A percentile compares a stretch with the other conserved stretches of the same genome.
Evolutionary conservation across 2,113 vertebrate genomes (phyloP).

Genomic region (Nestor notabilis): DNA sequence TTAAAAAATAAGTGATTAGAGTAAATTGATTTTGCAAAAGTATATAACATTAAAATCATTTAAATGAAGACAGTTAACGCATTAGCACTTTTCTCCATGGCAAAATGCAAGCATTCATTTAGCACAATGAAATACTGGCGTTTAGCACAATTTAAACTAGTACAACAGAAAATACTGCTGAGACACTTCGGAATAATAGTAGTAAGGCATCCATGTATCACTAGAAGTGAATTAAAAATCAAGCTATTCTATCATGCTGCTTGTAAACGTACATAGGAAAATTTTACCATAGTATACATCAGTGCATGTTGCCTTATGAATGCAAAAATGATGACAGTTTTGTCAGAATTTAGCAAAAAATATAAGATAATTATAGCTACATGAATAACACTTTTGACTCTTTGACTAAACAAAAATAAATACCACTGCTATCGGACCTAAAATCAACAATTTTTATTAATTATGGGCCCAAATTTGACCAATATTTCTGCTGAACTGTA

Average conservation of each 20-base stretch:
- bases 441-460: neutral
- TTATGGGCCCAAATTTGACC: neutral
- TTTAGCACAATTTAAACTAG: neutral
- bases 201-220: neutral
- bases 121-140: neutral
- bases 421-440: neutral
- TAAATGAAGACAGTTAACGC: slow-evolving; percentile 60
- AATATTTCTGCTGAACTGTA: neutral
- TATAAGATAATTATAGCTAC: neutral
- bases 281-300: neutral
- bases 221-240: neutral
- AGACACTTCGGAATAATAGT: neutral
- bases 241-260: neutral
- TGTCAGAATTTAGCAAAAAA: neutral
- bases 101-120: neutral
- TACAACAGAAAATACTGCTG: neutral
- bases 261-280: neutral
- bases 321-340: neutral
- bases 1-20: slow-evolving; percentile 43
- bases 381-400: neutral
- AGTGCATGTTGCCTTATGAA: neutral
- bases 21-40: slow-evolving; percentile 55
- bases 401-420: neutral
- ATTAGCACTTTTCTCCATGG: slow-evolving; percentile 29
- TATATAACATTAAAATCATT: neutral